Evolutionary conservation across 1,140 invertebrate species (phyloP).

Genomic region (Calosoma granatense): DNA sequence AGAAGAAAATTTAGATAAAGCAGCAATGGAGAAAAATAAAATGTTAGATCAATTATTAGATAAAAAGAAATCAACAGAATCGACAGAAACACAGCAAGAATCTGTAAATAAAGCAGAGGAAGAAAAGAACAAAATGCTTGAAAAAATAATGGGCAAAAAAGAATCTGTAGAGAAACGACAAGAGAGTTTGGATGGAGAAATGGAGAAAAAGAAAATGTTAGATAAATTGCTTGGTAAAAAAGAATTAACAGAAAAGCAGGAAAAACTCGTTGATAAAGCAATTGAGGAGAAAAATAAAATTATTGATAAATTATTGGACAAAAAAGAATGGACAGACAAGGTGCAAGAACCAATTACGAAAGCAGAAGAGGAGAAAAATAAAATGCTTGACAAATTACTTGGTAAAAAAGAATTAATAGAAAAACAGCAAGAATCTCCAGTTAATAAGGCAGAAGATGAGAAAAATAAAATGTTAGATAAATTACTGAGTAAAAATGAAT

Average conservation of each 20-base stretch:
- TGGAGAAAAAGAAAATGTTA: conserved; percentile 15
- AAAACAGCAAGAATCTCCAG: neutral
- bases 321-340: conserved; percentile 9
- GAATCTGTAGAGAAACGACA: neutral
- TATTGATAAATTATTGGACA: neutral
- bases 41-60: neutral
- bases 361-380: neutral
- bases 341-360: neutral
- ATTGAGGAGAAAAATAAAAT: neutral
- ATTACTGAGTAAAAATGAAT: conserved; percentile 11
- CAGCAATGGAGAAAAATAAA: neutral
- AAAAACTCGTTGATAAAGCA: conserved; percentile 10
- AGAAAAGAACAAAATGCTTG: neutral
- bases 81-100: neutral
- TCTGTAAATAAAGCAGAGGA: neutral
- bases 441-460: neutral
- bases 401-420: neutral
- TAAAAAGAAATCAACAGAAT: neutral
- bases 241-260: conserved; percentile 17
- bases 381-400: neutral
- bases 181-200: neutral
- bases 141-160: neutral
- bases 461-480: conserved; percentile 16
- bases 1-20: neutral
- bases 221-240: conserved; percentile 2